Percentiles rank a stretch among this genome's conserved stretches.
phyloP scores from a whole-genome alignment of 2,888 invertebrate species.

The Leucoptera coffeella region DNA sequence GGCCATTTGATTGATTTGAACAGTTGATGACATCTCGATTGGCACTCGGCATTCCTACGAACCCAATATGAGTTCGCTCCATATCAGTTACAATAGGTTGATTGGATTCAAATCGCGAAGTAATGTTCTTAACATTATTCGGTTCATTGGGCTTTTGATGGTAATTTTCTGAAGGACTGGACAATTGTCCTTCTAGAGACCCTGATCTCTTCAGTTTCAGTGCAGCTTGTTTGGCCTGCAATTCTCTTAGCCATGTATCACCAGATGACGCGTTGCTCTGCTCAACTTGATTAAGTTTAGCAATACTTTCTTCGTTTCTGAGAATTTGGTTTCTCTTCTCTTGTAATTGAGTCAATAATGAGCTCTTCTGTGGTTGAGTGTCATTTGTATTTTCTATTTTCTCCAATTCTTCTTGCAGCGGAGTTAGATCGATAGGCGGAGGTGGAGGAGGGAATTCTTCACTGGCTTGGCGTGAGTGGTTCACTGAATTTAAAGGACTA shows the following conservation, averaged over 20 bases:
- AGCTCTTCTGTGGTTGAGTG: slow-evolving; percentile 26
- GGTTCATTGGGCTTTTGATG: slow-evolving; percentile 14
- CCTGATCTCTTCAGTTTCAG: slow-evolving; percentile 32
- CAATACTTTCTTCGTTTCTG: slow-evolving; percentile 27
- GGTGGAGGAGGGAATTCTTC: slow-evolving; percentile 90
- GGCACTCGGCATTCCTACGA: slow-evolving; percentile 25
- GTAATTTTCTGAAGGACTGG: slow-evolving; percentile 13
- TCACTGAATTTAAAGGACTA: slow-evolving; percentile 67
- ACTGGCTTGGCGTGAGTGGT: slow-evolving; percentile 80
- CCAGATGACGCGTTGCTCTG: slow-evolving; percentile 22
- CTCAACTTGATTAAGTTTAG: slow-evolving; percentile 21
- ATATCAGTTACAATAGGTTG: slow-evolving; percentile 16
- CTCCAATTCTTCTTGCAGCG: slow-evolving; percentile 56
- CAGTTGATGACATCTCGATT: slow-evolving; percentile 42
- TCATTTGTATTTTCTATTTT: slow-evolving; percentile 26
- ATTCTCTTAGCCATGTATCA: slow-evolving; percentile 69
- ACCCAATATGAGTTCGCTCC: slow-evolving; percentile 34
- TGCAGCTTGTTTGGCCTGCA: slow-evolving; percentile 71
- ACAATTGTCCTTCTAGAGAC: slow-evolving; percentile 28
- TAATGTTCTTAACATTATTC: slow-evolving; percentile 68
- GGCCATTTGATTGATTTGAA: slow-evolving; percentile 27
- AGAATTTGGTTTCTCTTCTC: slow-evolving; percentile 58
- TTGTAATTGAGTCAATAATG: slow-evolving; percentile 58
- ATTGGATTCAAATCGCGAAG: slow-evolving; percentile 68
- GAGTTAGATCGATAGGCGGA: slow-evolving; percentile 64